A percentile compares a stretch with the other conserved stretches of the same genome.
Evolutionary conservation across 2,888 invertebrate species (phyloP).

Genomic region (Latrodectus elegans): DNA sequence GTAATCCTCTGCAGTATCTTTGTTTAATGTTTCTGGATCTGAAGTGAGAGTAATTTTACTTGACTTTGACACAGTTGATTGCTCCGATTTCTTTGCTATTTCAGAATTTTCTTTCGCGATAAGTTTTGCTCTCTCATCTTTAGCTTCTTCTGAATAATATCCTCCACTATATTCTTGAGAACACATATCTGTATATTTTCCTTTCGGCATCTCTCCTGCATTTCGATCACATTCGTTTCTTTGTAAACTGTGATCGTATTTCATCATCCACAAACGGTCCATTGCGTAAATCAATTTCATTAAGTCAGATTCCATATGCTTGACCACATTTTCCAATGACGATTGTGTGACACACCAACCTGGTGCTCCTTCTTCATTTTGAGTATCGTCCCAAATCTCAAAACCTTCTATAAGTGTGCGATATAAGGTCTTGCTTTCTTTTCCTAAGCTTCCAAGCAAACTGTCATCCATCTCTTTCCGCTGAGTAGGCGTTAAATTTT

Average conservation of each 20-base stretch:
- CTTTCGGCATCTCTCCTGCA: neutral
- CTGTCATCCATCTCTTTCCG: neutral
- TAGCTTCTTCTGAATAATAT: neutral
- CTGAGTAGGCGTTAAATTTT: neutral
- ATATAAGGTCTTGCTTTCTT: neutral
- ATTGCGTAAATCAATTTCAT: constrained; percentile 12
- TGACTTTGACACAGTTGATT: no score
- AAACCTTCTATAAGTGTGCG: constrained; percentile 19
- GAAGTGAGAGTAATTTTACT: no score
- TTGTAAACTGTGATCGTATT: neutral
- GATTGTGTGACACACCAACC: constrained; percentile 24
- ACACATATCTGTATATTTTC: neutral
- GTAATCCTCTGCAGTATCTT: no score
- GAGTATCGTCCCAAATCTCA: constrained; percentile 27
- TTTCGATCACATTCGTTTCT: neutral
- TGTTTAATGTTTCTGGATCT: no score
- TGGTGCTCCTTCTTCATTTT: constrained; percentile 26
- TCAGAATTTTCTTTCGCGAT: no score
- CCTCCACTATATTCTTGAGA: no score
- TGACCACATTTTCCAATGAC: constrained; percentile 7
- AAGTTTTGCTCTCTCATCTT: neutral
- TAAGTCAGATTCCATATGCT: constrained; percentile 1
- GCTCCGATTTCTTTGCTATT: no score
- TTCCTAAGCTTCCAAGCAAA: neutral
- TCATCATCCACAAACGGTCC: constrained; percentile 14